Evolutionary conservation across 1,140 invertebrate genomes (phyloP), one percentile per base, ranked within the genome.

Genomic region (Acromyrmex echinatior): DNA sequence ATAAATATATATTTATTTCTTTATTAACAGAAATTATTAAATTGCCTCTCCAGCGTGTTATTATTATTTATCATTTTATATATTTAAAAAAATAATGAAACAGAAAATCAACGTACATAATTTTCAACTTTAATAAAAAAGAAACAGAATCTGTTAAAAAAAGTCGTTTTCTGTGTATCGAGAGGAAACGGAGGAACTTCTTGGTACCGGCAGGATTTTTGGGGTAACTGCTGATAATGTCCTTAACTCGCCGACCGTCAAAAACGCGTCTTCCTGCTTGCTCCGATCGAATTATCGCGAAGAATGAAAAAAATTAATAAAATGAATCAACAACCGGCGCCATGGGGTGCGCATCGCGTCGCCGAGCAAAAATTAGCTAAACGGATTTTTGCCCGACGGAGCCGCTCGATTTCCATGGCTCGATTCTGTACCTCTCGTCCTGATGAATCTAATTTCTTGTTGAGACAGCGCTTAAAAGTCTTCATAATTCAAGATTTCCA

Each of bases 291-390:
- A 77, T 92, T 92, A 92, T 91, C 87, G 65, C 86, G 85, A 51
- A 88, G 90, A 92, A 92, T 91, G 66, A 87, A 86, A 92, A 92
- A 92, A 92, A 92, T 92, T 92, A 92, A 92, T 92, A 92, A 92
- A 92, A 92, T 91, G 88, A 92, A 91, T 92, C 89, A 92, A 92
- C 86, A 90, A 91, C 71, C 86, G 84, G 63, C 87, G 86, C 77
- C 84, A 74, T 63, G 63, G 63, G 81, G 49, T 12, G 66, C 53
- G 68, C 71, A 18, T 63, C 71, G 35, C 63, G 87, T 79, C 82
- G 87, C 49, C 71, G 62, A 35, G 35, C 63, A 90, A 68, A 88
- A 92, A 92, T 92, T 91, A 92, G 74, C 87, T 92, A 89, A 91
- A 91, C 91, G 89, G 62, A 92, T 92, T 92, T 77, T 89, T 92